Conservation (phyloP, 2,888 invertebrate genomes). For the Calliscelio sp. region DNA sequence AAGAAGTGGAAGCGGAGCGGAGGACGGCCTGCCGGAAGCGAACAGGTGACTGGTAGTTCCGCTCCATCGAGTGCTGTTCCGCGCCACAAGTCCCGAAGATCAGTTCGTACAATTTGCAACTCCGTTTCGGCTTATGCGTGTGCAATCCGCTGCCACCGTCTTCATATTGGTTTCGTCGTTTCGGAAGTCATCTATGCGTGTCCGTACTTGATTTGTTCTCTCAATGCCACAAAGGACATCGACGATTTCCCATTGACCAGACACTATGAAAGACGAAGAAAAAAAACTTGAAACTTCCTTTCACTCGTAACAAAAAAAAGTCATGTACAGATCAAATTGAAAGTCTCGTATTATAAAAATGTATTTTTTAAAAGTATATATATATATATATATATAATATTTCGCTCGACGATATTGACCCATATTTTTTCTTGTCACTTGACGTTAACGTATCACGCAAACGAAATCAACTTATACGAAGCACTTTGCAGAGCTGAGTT, state of each 20-base stretch:
- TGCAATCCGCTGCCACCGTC: conserved; percentile 74
- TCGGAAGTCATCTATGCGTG: conserved; percentile 63
- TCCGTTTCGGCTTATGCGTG: conserved; percentile 78
- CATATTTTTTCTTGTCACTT: conserved; percentile 20
- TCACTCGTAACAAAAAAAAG: conserved; percentile 55
- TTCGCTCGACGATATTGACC: too few relatives aligned
- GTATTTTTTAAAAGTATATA: too few relatives aligned
- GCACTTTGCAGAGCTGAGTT: too few relatives aligned
- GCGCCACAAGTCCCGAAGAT: conserved; percentile 85
- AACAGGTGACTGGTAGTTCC: conserved; percentile 86
- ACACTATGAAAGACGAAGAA: conserved; percentile 20
- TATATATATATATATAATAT: too few relatives aligned
- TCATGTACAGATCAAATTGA: conserved; percentile 55
- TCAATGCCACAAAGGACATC: conserved; percentile 63
- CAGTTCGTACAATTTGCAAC: conserved; percentile 80
- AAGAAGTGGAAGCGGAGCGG: conserved; percentile 70
- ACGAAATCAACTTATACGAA: too few relatives aligned
- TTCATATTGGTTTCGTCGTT: conserved; percentile 72
- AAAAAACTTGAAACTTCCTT: conserved; percentile 61
- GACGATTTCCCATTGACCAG: conserved; percentile 67
- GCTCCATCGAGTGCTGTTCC: conserved; percentile 86
- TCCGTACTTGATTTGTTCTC: conserved; percentile 65
- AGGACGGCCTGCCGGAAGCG: conserved; percentile 84
- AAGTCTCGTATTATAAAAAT: too few relatives aligned
- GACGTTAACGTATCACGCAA: conserved; percentile 44